Evolutionary conservation across 2,888 invertebrate genomes (phyloP), one percentile per base, ranked within the genome.

Genomic region (Nomada fabriciana): DNA sequence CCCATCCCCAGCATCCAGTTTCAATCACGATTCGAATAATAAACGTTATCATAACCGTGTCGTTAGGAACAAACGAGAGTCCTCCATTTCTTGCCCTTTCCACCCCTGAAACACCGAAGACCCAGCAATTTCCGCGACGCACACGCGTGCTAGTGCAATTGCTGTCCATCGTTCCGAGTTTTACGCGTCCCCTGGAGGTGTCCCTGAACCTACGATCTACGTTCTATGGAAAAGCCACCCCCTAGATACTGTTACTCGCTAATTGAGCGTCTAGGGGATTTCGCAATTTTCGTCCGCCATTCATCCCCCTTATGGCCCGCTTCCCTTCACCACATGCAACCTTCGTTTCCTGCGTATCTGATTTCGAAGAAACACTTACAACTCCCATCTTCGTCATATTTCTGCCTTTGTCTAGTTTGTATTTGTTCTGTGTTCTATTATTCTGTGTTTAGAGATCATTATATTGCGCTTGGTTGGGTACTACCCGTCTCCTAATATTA

Each of bases 251-350:
- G 88, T 89, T 89, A 89, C 89, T 78, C 88, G 85, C 88, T 89
- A 89, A 89, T 89, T 89, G 89, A 89, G 82, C 83, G 89, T 87
- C 88, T 84, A 85, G 88, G 83, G 89, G 86, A 89, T 89, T 89
- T 87, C 83, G 86, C 83, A 87, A 89, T 89, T 88, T 88, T 85
- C 85, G 59, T 82, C 47, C 20, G 59, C 67, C 50, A 59, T 72
- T 72, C 76, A 53, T 76, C 64, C 55, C 10, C 47, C 60, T 72
- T 1, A 43, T n/a, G 20, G 29, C 25, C 63, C 43, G 52, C 18
- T 11, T 60, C 11, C 36, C 43, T 57, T 36, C 29, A 10, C n/a
- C 23, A 20, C 15, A 7, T 36, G 36, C 5, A 70, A 23, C 23
- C 53, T 52, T 64, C 64, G n/a, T 64, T 60, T 53, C 20, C 59